Conservation (phyloP, 2,113 vertebrate genomes). For the Dunckerocampus dactyliophorus region DNA sequence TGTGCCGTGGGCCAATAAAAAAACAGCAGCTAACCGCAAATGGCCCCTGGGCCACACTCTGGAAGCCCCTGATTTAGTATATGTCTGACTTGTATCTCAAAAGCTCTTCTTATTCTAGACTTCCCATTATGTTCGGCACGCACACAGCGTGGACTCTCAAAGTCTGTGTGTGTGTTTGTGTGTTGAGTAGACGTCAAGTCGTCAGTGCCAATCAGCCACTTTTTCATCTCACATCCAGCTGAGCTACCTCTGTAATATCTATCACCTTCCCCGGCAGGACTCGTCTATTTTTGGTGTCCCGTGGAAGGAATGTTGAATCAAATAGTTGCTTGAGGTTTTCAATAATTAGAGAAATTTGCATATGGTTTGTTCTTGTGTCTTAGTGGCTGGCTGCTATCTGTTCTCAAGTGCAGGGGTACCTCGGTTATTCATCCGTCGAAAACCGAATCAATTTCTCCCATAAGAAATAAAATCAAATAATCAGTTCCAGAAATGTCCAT, state of each 20-base stretch:
- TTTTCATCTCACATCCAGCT: not conserved
- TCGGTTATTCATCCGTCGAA: too few relatives aligned
- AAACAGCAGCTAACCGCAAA: too few relatives aligned
- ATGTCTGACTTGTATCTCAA: too few relatives aligned
- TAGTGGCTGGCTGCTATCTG: not conserved
- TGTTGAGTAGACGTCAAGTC: conserved; percentile 5
- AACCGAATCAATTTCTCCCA: too few relatives aligned
- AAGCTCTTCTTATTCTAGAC: not conserved
- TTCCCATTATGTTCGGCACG: not conserved
- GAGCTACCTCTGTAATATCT: not conserved
- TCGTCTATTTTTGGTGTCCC: not conserved
- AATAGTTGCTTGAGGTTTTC: not conserved
- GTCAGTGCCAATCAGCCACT: conserved; percentile 10
- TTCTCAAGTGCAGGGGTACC: not conserved
- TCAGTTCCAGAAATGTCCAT: too few relatives aligned
- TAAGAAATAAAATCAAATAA: too few relatives aligned
- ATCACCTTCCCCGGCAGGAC: not conserved
- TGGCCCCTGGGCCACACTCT: too few relatives aligned
- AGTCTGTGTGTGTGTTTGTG: not conserved
- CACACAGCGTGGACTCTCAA: not conserved
- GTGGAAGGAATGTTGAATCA: not conserved
- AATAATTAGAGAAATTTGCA: not conserved
- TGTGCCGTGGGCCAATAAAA: too few relatives aligned
- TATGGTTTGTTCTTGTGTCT: not conserved
- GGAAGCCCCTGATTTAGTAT: too few relatives aligned